Evolutionary conservation across 2,797 vertebrate genomes (phyloP).

Genomic region (Poeciliopsis infans): DNA sequence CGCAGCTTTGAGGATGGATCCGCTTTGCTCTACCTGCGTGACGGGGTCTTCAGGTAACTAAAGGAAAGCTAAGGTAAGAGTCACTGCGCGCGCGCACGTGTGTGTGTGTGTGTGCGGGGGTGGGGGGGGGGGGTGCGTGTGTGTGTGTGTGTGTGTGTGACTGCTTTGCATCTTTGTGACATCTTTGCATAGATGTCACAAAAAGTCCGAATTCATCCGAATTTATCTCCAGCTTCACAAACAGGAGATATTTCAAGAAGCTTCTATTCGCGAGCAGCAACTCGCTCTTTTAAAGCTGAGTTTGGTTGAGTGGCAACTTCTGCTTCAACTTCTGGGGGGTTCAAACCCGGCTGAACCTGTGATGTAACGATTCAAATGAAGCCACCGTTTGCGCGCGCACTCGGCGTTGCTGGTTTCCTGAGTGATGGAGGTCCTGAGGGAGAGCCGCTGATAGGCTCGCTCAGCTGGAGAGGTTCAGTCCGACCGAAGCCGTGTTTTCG

Average conservation of each 20-base stretch:
- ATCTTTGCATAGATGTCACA: neutral
- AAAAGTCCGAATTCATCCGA: neutral
- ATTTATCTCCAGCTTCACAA: neutral
- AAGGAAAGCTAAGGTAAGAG: slow-evolving; percentile 57
- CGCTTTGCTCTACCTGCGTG: slow-evolving; percentile 23
- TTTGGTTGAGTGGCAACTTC: neutral
- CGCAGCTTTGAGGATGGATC: slow-evolving; percentile 30
- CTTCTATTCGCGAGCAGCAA: neutral
- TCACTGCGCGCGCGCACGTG: neutral
- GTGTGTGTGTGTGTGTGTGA: neutral
- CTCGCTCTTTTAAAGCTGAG: neutral
- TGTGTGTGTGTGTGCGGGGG: no score
- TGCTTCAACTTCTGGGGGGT: neutral
- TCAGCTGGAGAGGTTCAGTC: slow-evolving; percentile 44
- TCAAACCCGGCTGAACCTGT: slow-evolving; percentile 6
- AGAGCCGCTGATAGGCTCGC: slow-evolving; percentile 63
- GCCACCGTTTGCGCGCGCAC: slow-evolving; percentile 26
- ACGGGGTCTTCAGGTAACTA: slow-evolving; percentile 33
- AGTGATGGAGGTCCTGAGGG: slow-evolving; percentile 65
- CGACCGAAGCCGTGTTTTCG: slow-evolving; percentile 62
- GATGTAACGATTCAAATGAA: slow-evolving; percentile 25
- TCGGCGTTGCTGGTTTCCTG: slow-evolving; percentile 62
- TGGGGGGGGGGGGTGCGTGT: no score
- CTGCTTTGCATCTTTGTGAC: neutral
- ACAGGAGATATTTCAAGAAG: neutral